Base-by-base conservation (phyloP, 2,113 vertebrate genomes). In the Atractosteus spatula region DNA sequence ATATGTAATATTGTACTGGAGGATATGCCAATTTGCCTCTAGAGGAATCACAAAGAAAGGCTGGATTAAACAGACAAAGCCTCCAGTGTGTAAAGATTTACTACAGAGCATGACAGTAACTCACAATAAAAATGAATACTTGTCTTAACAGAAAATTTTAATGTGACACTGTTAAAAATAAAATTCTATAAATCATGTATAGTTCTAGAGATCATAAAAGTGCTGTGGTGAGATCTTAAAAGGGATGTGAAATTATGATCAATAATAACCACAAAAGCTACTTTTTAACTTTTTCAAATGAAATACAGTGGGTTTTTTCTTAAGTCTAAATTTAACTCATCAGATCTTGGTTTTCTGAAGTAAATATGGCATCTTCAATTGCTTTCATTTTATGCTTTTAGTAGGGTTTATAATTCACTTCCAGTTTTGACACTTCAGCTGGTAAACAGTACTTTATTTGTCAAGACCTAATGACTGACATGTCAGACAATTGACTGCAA, bases 401-500 rank as follows among this genome's bases (percentile, higher is more conserved):
- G 62, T 17, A 16, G 4, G 17, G 4, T 64, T 64, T 3, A 65
- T 12, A 65, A 65, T 65, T 17, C 41, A 29, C 29, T 65, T 2
- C 62, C n/a, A 65, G 57, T 65, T 65, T 65, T 41, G 41, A 41
- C 62, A 65, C 62, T 65, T 65, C 62, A 65, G 62, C 41, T 0
- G 8, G 62, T 65, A 65, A 65, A 16, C 62, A 41, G 41, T 65
- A 65, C 17, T 65, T 65, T 29, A 17, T 65, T 65, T 65, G 47
- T 51, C 62, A 41, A 65, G 62, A 4, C 17, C 62, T 65, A 29
- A 43, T 41, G 41, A 65, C 29, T 65, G 62, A 65, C 62, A 6
- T 65, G 8, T 43, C 41, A 65, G 62, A 29, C 62, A 65, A 65
- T 65, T 65, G 62, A 65, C 41, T 65, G 62, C 41, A 65, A 65